Evolutionary conservation across 2,797 vertebrate species (phyloP).

Genomic region (Halcyon badia): DNA sequence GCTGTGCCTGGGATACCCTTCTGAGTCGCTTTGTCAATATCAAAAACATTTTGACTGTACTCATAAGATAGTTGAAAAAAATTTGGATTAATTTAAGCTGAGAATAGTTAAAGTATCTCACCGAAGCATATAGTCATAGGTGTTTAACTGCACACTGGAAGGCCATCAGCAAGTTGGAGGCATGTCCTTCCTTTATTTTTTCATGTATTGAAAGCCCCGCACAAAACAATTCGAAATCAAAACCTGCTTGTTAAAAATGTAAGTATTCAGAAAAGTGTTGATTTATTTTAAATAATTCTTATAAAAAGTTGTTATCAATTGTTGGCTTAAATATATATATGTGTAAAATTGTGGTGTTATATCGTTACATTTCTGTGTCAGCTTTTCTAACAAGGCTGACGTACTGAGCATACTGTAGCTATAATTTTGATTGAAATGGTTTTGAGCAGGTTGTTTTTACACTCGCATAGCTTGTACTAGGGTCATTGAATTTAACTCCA

Average conservation of each 20-base stretch:
- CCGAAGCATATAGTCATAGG: background rate
- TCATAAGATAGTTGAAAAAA: background rate
- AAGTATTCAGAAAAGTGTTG: background rate
- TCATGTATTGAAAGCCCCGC: background rate
- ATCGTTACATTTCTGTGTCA: background rate
- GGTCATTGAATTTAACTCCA: slow-evolving; percentile 48
- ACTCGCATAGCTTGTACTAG: background rate
- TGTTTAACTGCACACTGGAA: background rate
- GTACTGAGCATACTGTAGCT: background rate
- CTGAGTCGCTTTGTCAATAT: background rate
- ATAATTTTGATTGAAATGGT: slow-evolving; percentile 7
- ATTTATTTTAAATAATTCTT: background rate
- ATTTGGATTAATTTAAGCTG: background rate
- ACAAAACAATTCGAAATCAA: background rate
- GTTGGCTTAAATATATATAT: background rate
- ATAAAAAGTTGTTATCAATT: background rate
- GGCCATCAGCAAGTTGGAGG: background rate
- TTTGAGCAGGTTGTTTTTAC: background rate
- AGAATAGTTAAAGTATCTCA: background rate
- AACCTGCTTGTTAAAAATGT: background rate
- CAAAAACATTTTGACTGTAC: background rate
- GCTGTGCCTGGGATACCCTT: background rate
- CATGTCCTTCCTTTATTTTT: background rate
- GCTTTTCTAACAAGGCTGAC: background rate
- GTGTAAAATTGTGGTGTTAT: background rate